phyloP scores from a whole-genome alignment of 2,888 invertebrate species.

The Meloe dianella region DNA sequence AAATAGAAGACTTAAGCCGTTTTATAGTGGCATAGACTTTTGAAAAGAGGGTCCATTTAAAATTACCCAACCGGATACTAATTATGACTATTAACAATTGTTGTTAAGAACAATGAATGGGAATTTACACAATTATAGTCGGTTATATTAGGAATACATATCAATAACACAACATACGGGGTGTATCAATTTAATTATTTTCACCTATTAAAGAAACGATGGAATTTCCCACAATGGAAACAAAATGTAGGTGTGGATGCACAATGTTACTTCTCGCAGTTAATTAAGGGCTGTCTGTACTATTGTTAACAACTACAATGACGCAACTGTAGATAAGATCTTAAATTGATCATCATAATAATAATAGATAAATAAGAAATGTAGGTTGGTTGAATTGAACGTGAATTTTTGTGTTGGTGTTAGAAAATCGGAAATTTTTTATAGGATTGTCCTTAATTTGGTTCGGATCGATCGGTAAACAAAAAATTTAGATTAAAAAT shows the following conservation, averaged over 20 bases:
- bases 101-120: constrained; percentile 7
- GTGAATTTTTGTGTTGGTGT: constrained; percentile 6
- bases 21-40: neutral
- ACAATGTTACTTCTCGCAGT: neutral
- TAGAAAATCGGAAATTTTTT: neutral
- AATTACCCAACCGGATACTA: constrained; percentile 8
- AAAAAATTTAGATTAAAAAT: too few relatives aligned
- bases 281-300: neutral
- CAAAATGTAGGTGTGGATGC: neutral
- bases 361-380: neutral
- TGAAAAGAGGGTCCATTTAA: too few relatives aligned
- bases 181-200: too few relatives aligned
- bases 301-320: neutral
- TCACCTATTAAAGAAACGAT: too few relatives aligned
- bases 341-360: neutral
- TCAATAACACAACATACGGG: neutral
- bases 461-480: neutral
- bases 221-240: too few relatives aligned
- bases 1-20: neutral
- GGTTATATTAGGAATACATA: neutral
- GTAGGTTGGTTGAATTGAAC: neutral
- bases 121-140: neutral
- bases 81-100: constrained; percentile 6
- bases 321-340: neutral
- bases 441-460: neutral